Evolutionary conservation across 2,888 invertebrate species (phyloP).

Genomic region (Omphaloscelis lunosa): DNA sequence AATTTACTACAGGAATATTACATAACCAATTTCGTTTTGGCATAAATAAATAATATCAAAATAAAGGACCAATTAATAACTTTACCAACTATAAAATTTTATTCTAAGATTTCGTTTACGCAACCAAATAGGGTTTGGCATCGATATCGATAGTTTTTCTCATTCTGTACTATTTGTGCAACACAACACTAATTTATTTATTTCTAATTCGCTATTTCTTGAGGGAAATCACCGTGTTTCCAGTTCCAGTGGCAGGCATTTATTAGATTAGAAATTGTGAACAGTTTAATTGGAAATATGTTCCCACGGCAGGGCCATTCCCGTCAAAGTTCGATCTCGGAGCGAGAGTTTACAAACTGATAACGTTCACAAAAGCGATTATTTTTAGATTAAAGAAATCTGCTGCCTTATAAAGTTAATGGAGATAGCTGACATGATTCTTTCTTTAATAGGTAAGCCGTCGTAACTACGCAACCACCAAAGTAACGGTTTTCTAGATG

Average conservation of each 20-base stretch:
- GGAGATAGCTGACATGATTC: background rate
- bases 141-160: constrained; percentile 9
- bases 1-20: constrained; percentile 8
- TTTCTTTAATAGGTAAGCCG: background rate
- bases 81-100: background rate
- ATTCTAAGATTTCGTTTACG: background rate
- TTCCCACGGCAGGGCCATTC: background rate
- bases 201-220: background rate
- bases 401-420: background rate
- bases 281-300: background rate
- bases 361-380: background rate
- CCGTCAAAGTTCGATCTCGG: background rate
- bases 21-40: background rate
- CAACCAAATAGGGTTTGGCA: background rate
- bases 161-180: background rate
- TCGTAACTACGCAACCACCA: too few relatives aligned
- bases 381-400: background rate
- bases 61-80: background rate
- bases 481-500: too few relatives aligned
- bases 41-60: background rate
- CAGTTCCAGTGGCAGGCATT: background rate
- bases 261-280: background rate
- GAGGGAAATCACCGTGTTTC: background rate
- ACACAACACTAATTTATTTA: constrained; percentile 2
- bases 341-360: background rate